Percentiles rank a stretch among this genome's conserved stretches.
Evolutionary conservation across 2,888 invertebrate species (phyloP).

Genomic region (Drosophila mettleri): DNA sequence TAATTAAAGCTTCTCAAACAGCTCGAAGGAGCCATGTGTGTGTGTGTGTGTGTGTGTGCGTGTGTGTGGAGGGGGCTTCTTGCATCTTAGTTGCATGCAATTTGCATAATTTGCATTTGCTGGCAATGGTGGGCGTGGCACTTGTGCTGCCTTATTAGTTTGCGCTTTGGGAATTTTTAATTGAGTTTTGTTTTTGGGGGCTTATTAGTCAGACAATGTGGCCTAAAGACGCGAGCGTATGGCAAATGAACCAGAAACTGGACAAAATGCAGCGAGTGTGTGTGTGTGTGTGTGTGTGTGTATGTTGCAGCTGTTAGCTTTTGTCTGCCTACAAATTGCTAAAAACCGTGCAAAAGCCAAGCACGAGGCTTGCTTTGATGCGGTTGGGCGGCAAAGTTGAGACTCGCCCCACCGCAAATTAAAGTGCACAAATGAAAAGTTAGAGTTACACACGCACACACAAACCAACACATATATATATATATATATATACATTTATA

Average conservation of each 20-base stretch:
- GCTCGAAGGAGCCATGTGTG: background rate
- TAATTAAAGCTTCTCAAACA: conserved; percentile 2
- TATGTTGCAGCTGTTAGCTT: conserved; percentile 52
- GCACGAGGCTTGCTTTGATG: conserved; percentile 48
- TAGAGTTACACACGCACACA: conserved; percentile 43
- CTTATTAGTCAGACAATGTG: conserved; percentile 45
- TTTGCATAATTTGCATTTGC: conserved; percentile 47
- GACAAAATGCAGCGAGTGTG: conserved; percentile 27
- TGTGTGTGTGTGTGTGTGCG: background rate
- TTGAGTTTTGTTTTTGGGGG: conserved; percentile 61
- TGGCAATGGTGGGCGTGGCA: conserved; percentile 8
- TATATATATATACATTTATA: conserved; percentile 27
- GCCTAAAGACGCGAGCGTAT: conserved; percentile 19
- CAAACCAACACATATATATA: background rate
- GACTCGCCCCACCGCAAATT: conserved; percentile 68
- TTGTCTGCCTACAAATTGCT: conserved; percentile 54
- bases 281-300: conserved; percentile 1
- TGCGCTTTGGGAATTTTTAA: conserved; percentile 31
- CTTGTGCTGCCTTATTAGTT: background rate
- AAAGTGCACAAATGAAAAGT: conserved; percentile 75
- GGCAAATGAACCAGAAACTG: conserved; percentile 20
- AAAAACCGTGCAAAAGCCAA: conserved; percentile 4
- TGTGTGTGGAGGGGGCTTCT: background rate
- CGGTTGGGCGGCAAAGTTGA: conserved; percentile 52
- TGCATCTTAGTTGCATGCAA: conserved; percentile 33